These are phyloP conservation scores for Halichoerus grypus DNA, from an alignment of 2,113 vertebrate species.

Conservation along the genomic window DNA sequence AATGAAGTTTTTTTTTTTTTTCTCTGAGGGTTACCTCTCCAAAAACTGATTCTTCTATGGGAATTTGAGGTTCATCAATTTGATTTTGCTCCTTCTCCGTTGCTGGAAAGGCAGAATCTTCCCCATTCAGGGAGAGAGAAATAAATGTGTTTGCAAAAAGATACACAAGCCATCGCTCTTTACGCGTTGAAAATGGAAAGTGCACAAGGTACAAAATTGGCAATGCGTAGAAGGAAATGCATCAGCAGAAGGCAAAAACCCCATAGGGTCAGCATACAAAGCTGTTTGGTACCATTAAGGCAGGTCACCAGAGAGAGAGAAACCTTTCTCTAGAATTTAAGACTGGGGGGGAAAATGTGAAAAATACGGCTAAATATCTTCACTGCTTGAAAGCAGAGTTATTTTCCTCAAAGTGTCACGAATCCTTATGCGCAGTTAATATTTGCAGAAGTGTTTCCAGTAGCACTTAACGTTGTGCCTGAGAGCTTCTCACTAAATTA, in stretches of 20 bases:
- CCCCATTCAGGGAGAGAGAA: background rate
- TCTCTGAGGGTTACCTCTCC: background rate
- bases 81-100: background rate
- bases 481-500: background rate
- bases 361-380: background rate
- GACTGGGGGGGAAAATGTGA: rapidly evolving
- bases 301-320: background rate
- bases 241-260: background rate
- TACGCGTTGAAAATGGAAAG: background rate
- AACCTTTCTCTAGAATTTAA: constrained; percentile 1
- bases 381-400: background rate
- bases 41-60: background rate
- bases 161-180: background rate
- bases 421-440: background rate
- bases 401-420: background rate
- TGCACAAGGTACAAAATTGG: background rate
- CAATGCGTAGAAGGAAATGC: background rate
- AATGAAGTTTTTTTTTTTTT: background rate
- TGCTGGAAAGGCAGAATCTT: background rate
- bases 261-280: background rate
- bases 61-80: background rate
- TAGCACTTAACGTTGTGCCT: background rate
- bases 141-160: background rate
- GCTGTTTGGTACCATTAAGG: background rate
- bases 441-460: background rate